Conservation (phyloP, 2,797 vertebrate genomes). For the Platalea minor region DNA sequence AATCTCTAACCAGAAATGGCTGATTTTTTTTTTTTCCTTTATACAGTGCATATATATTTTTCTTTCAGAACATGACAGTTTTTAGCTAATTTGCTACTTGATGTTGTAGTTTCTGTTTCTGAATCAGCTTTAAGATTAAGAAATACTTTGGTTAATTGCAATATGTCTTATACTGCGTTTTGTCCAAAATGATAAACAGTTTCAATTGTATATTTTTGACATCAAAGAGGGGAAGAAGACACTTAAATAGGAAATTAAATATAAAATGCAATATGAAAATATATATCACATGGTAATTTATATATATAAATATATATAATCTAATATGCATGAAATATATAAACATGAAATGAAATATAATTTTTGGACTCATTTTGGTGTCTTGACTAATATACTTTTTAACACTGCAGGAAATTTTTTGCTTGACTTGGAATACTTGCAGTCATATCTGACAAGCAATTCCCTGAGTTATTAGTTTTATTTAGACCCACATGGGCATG, state of each 20-base stretch:
- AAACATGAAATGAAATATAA: background rate
- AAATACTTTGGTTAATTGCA: background rate
- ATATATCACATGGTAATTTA: background rate
- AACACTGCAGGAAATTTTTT: background rate
- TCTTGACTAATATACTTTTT: background rate
- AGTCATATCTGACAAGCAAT: background rate
- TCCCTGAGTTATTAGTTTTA: background rate
- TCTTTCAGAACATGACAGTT: background rate
- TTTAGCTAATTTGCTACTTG: background rate
- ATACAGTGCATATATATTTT: background rate
- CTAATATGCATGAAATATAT: background rate
- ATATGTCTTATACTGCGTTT: background rate
- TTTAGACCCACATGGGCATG: background rate
- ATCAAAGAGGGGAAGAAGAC: background rate
- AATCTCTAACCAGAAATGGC: background rate
- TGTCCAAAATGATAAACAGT: background rate
- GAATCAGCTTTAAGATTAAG: background rate
- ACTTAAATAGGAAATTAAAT: background rate
- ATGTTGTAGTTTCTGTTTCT: background rate
- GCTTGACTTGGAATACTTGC: background rate
- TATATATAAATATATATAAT: background rate
- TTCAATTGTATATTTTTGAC: background rate
- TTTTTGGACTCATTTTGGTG: background rate
- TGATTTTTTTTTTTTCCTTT: background rate
- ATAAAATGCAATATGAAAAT: background rate